Evolutionary conservation across 2,113 vertebrate species (phyloP), one percentile per base, ranked within the genome.

Genomic region (Neotoma lepida): DNA sequence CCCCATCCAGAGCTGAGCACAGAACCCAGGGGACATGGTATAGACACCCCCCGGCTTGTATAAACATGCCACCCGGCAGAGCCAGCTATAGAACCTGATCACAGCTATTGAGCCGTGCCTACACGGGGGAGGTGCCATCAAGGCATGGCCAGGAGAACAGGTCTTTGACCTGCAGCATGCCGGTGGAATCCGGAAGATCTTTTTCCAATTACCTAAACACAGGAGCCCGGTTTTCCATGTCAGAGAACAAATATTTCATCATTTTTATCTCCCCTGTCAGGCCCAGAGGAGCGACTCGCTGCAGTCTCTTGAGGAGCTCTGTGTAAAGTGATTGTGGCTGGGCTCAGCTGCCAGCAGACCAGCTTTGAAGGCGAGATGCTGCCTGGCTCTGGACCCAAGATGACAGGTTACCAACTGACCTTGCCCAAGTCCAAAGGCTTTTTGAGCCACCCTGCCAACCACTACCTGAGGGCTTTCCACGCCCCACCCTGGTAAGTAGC

Each of bases 341-440:
- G 17, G 28, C 41, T 6, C 0, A 0, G 70, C 54, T 4, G 14
- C 22, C 20, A 0, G 4, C 12, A 0, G 4, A 4, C 18, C 8
- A 0, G 26, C 63, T 64, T 39, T 0, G 35, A 30, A 44, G 46
- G 73, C 18, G 30, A 24, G 17, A 9, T 5, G 14, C 30, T 10
- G 6, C 17, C 61, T 6, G 66, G 44, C 2, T 22, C 61, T 14
- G 28, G 63, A 15, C 9, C 7, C 22, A 7, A 30, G 39, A 30
- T 15, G 41, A 20, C 35, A 15, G 46, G 15, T 49, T 30, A 63
- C 77, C 24, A 15, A 56, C 4, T 35, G 35, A n/a, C 44, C 46
- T 1, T 1, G 4, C 22, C 44, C 49, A 6, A 18, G 54, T n/a
- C 9, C 84, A 51, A 18, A 82, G 22, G 44, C 33, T 81, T 49